Evolutionary conservation across 2,888 invertebrate species (phyloP), one percentile per base, ranked within the genome.

Genomic region (Rhyacophila evoluta): DNA sequence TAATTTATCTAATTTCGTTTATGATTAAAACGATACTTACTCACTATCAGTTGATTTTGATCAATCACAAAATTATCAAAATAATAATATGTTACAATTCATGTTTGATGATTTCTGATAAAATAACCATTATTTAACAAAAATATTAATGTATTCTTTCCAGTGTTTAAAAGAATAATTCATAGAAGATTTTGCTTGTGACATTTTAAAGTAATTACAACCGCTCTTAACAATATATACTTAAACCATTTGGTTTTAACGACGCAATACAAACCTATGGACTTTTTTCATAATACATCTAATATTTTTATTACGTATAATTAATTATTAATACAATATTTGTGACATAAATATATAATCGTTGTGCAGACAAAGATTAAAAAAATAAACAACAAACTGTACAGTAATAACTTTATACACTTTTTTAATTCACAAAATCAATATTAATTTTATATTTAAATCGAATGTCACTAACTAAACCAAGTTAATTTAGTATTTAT

Each of bases 1-100:
- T n/a, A 68, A 68, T 33, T 74, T 74, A 19, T 3, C 72, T 72
- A 72, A 10, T 12, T 55, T 55, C 55, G 55, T 25, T 55, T 19
- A 6, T 55, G 55, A 2, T 25, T 55, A 55, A 19, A 12, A 12
- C 8, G 10, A 55, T 12, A 19, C 25, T 55, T 25, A 19, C 10
- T 25, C 10, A 8, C 6, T 55, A 55, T 55, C 55, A 55, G 55
- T 55, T 55, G 25, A 55, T 55, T 55, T 8, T 19, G 15, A 55
- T 55, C 55, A 55, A 19, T 55, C 55, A 25, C 55, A 55, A 55
- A 55, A 25, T 55, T 55, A 55, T 19, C 10, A 8, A 55, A 55
- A 6, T 55, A 55, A 6, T 55, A 55, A 55, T 55, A 55, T 55
- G 10, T 3, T 55, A 55, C 55, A 55, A n/a, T n/a, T n/a, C n/a